phyloP scores from a whole-genome alignment of 2,888 invertebrate genomes.

The Palloptera scutellata region DNA sequence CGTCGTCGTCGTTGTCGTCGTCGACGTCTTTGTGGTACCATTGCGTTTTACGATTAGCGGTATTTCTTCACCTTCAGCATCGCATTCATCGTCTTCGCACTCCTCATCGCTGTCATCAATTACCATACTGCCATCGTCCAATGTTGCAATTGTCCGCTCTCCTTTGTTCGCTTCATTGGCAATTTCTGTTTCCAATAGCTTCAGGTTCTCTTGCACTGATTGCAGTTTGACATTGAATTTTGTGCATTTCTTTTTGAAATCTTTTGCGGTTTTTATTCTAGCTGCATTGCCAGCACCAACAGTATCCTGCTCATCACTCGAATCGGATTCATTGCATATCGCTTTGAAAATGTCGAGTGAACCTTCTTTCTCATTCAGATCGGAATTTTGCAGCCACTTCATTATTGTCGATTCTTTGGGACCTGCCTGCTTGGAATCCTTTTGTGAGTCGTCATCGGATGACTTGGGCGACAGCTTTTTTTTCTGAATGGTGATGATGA shows the following conservation, averaged over 20 bases:
- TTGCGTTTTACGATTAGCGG: constrained; percentile 24
- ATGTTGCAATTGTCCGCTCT: constrained; percentile 7
- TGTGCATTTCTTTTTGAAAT: constrained; percentile 35
- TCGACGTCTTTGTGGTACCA: constrained; percentile 19
- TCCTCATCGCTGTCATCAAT: constrained; percentile 27
- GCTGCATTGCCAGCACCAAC: constrained; percentile 33
- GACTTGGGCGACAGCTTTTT: constrained; percentile 13
- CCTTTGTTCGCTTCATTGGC: constrained; percentile 35
- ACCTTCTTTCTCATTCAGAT: constrained; percentile 59
- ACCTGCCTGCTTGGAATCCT: constrained; percentile 9
- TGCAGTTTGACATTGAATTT: constrained; percentile 42
- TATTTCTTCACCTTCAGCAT: constrained; percentile 27
- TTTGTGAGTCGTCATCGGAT: background rate
- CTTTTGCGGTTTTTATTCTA: constrained; percentile 30
- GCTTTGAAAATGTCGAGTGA: constrained; percentile 61
- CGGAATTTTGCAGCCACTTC: constrained; percentile 62
- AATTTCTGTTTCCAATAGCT: constrained; percentile 45
- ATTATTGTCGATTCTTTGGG: constrained; percentile 52
- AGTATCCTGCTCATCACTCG: constrained; percentile 47
- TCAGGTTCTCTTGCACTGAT: constrained; percentile 43
- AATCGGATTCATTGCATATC: constrained; percentile 57
- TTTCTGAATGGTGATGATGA: background rate
- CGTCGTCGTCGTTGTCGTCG: constrained; percentile 11
- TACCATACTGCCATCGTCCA: constrained; percentile 11
- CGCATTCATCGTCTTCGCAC: constrained; percentile 27